A percentile compares a stretch with the other conserved stretches of the same genome.
Conservation (phyloP, 2,888 invertebrate species). For the Andrena bucephala region DNA sequence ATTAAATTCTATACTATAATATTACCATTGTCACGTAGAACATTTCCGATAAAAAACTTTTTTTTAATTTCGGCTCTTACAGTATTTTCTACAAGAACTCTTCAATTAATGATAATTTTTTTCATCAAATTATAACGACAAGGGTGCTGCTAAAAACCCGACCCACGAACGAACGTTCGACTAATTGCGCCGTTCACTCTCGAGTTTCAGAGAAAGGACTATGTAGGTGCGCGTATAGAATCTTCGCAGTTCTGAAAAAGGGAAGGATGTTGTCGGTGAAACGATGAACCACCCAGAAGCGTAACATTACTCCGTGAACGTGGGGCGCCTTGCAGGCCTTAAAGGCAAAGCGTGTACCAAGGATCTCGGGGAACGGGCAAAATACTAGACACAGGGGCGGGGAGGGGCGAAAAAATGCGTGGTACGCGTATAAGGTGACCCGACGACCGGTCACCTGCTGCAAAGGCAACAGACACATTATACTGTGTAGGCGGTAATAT, state of each 20-base stretch:
- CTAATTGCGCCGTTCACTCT: conserved; percentile 39
- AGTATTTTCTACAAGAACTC: too few species aligned
- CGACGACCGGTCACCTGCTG: conserved; percentile 70
- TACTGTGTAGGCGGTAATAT: conserved; percentile 68
- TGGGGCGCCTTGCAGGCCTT: conserved; percentile 50
- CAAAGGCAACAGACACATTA: conserved; percentile 73
- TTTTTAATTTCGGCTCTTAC: too few species aligned
- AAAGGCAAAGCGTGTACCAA: conserved; percentile 30
- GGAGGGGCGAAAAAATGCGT: conserved; percentile 57
- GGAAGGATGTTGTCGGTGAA: conserved; percentile 47
- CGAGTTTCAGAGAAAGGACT: conserved; percentile 34
- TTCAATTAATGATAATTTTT: too few species aligned
- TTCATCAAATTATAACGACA: background rate
- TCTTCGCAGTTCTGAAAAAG: conserved; percentile 23
- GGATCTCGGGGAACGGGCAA: conserved; percentile 43
- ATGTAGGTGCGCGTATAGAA: conserved; percentile 31
- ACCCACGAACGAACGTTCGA: conserved; percentile 10
- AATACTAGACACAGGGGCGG: conserved; percentile 65
- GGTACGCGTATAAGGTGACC: conserved; percentile 78
- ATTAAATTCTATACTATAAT: too few species aligned
- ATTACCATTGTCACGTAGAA: too few species aligned
- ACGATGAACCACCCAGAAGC: conserved; percentile 75
- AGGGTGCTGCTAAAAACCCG: background rate
- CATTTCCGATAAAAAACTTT: too few species aligned
- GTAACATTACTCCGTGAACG: conserved; percentile 73